Conservation (phyloP, 2,113 vertebrate genomes). For the Noturus placidus region DNA sequence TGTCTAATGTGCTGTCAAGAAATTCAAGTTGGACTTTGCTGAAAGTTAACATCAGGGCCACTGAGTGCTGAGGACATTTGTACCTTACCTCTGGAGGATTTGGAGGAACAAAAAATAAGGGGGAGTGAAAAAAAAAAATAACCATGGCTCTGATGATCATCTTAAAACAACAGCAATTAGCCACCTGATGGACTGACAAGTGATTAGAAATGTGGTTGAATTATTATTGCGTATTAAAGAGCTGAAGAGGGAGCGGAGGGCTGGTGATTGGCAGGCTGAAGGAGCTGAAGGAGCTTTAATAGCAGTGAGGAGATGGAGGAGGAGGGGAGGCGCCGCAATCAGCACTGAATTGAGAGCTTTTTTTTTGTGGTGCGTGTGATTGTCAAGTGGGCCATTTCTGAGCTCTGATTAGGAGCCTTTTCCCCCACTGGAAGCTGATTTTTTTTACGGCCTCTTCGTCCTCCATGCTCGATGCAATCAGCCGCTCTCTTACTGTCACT, state of each 20-base stretch:
- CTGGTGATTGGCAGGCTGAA: conserved; percentile 48
- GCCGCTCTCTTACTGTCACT: conserved; percentile 49
- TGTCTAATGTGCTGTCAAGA: too few species aligned
- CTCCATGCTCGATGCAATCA: conserved; percentile 38
- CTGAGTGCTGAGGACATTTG: not conserved
- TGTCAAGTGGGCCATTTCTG: conserved; percentile 57
- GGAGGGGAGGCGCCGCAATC: conserved; percentile 43
- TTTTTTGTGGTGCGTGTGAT: conserved; percentile 51
- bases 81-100: not conserved
- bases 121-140: not conserved
- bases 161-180: conserved; percentile 56
- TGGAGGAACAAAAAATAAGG: not conserved
- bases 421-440: conserved; percentile 35
- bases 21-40: not conserved
- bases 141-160: conserved; percentile 24
- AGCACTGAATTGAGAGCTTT: conserved; percentile 50
- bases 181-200: conserved; percentile 51
- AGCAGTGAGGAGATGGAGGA: conserved; percentile 33
- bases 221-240: conserved; percentile 50
- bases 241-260: conserved; percentile 33
- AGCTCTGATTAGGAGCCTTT: conserved; percentile 48
- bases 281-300: conserved; percentile 49
- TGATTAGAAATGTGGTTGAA: conserved; percentile 49
- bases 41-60: not conserved
- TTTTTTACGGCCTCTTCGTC: conserved; percentile 29